Percentiles rank a stretch among this genome's conserved stretches.
Conservation (phyloP, 2,113 vertebrate species). For the Phaethornis superciliosus region DNA sequence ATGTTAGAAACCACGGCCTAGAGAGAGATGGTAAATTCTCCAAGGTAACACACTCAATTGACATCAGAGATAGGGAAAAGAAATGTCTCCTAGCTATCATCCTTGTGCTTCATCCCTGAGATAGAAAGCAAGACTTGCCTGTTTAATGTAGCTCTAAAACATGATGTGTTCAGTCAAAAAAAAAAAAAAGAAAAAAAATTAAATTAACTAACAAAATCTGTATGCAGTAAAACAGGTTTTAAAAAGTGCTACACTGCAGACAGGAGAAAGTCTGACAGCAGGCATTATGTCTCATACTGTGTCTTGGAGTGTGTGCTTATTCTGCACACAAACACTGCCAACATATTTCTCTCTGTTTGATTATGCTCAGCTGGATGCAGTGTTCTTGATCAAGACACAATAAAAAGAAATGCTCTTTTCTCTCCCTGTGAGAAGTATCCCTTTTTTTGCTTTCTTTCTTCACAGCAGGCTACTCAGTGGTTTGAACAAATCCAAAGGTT, state of each 20-base stretch:
- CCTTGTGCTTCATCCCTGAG: not conserved
- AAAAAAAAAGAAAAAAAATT: not conserved
- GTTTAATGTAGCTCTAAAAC: not conserved
- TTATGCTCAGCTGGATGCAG: slow-evolving; percentile 49
- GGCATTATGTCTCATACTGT: not conserved
- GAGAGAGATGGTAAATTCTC: not conserved
- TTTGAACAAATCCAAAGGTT: slow-evolving; percentile 13
- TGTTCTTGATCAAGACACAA: not conserved
- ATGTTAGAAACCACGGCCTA: not conserved
- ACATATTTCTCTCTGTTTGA: not conserved
- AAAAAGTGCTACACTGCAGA: not conserved
- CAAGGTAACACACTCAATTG: not conserved
- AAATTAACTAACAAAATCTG: not conserved
- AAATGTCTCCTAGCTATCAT: not conserved
- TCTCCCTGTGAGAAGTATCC: not conserved
- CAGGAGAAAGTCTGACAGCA: not conserved
- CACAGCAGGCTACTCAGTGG: not conserved
- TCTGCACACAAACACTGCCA: not conserved
- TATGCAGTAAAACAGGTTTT: not conserved
- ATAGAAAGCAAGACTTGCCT: not conserved
- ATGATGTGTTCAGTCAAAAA: not conserved
- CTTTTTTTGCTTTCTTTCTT: not conserved
- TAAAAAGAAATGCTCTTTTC: slow-evolving; percentile 3
- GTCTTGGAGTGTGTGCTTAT: not conserved
- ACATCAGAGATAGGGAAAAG: not conserved